Conservation (phyloP, 2,797 vertebrate genomes). For the Darevskia mixta region DNA sequence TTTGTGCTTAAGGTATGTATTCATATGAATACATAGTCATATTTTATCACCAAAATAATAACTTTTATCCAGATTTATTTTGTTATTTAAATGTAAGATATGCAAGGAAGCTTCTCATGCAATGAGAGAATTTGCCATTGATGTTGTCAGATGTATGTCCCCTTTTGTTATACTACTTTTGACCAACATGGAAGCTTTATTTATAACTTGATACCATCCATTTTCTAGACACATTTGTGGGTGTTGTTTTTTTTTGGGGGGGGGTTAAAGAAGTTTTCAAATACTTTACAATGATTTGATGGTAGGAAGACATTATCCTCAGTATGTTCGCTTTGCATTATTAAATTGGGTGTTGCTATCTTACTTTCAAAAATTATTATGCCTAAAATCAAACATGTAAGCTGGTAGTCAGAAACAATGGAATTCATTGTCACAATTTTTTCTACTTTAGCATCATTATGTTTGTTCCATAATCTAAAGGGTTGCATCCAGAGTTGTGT, state of each 20-base stretch:
- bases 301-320: conserved; percentile 29
- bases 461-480: not conserved
- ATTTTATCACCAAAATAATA: conserved; percentile 63
- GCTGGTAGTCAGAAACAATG: not conserved
- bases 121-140: conserved; percentile 79
- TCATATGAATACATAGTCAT: not conserved
- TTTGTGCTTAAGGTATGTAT: conserved; percentile 43
- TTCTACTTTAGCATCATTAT: not conserved
- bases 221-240: conserved; percentile 64
- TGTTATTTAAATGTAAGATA: conserved; percentile 72
- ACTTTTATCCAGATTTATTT: conserved; percentile 73
- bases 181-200: conserved; percentile 69
- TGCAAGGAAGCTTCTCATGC: conserved; percentile 82
- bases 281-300: conserved; percentile 3
- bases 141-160: conserved; percentile 61
- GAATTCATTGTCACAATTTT: not conserved
- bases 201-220: conserved; percentile 67
- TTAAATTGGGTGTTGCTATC: conserved; percentile 15
- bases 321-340: not conserved
- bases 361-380: conserved; percentile 25
- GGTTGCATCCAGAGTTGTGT: not conserved
- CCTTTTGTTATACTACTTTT: conserved; percentile 68
- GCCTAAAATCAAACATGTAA: not conserved
- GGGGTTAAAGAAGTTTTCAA: conserved; percentile 1
- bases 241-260: not conserved